Evolutionary conservation across 2,888 invertebrate genomes (phyloP).

Genomic region (Leucophora obtusa): DNA sequence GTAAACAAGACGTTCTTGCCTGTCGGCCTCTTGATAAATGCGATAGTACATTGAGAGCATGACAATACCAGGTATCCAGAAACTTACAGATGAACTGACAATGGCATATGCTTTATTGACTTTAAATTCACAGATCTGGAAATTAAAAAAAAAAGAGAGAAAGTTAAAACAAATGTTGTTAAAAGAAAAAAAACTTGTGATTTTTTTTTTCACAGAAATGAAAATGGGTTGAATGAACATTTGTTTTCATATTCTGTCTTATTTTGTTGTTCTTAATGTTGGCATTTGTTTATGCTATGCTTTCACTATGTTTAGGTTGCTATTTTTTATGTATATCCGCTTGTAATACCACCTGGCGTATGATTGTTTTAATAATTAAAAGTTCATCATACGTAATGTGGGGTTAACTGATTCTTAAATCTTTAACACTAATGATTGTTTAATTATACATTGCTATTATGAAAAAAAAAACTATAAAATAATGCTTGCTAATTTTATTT

Average conservation of each 20-base stretch:
- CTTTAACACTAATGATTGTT: slow-evolving; percentile 25
- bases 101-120: slow-evolving; percentile 93
- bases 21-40: slow-evolving; percentile 90
- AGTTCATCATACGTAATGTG: slow-evolving; percentile 28
- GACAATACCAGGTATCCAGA: slow-evolving; percentile 95
- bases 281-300: neutral
- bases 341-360: slow-evolving; percentile 6
- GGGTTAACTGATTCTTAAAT: slow-evolving; percentile 11
- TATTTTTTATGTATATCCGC: neutral
- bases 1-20: slow-evolving; percentile 90
- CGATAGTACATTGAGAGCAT: slow-evolving; percentile 96
- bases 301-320: neutral
- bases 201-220: slow-evolving; percentile 4
- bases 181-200: neutral
- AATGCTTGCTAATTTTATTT: slow-evolving; percentile 21
- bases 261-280: slow-evolving; percentile 12
- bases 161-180: neutral
- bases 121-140: slow-evolving; percentile 85
- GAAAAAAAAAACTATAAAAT: neutral
- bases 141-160: slow-evolving; percentile 38
- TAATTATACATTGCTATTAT: slow-evolving; percentile 10
- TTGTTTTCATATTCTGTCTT: slow-evolving; percentile 4
- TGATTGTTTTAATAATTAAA: slow-evolving; percentile 33
- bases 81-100: slow-evolving; percentile 93
- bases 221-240: slow-evolving; percentile 2